Base-by-base conservation (phyloP, 2,797 vertebrate genomes). In the Danio tinwini region DNA sequence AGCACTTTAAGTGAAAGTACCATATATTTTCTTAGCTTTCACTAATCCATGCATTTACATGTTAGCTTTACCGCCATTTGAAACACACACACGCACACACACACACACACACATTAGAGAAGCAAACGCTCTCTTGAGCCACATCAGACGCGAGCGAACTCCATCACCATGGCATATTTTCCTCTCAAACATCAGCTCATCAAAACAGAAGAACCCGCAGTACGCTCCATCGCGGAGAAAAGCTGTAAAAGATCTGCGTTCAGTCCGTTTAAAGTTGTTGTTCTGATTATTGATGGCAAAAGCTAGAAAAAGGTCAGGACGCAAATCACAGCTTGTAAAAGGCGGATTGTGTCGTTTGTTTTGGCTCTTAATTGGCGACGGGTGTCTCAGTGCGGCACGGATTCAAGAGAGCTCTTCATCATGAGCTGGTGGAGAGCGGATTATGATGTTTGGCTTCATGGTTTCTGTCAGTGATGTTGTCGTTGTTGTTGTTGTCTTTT, bases 271-370 rank as follows among this genome's bases (percentile, higher is more conserved):
- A 81, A 74, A 78, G 77, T 83, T 79, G 81, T 78, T 78, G 74
- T 85, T 74, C 74, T 37, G 44, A 76, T 81, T 85, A 83, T 84
- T 86, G 89, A 89, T 82, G 84, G 68, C 53, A 29, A 50, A 75
- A 59, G 78, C 29, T 71, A 85, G 83, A 84, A 83, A 58, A 76
- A 79, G 85, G 85, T 82, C 63, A 45, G 85, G 83, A 78, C 58
- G 65, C 44, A 68, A 84, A 83, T 87, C 86, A 86, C 89, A 90
- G 89, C 88, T 88, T 83, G 14, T 91, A 85, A 90, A 89, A 71
- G 79, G 55, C 62, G n/a, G 80, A 82, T 83, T 81, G 81, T 81
- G 76, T 73, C 78, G 74, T 80, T 82, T 87, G 83, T 76, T 86
- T 59, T 70, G 67, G 13, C 75, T n/a, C 21, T 68, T 85, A 76